Base-by-base conservation (phyloP, 1,140 invertebrate species). In the Drosophila ironensis region DNA sequence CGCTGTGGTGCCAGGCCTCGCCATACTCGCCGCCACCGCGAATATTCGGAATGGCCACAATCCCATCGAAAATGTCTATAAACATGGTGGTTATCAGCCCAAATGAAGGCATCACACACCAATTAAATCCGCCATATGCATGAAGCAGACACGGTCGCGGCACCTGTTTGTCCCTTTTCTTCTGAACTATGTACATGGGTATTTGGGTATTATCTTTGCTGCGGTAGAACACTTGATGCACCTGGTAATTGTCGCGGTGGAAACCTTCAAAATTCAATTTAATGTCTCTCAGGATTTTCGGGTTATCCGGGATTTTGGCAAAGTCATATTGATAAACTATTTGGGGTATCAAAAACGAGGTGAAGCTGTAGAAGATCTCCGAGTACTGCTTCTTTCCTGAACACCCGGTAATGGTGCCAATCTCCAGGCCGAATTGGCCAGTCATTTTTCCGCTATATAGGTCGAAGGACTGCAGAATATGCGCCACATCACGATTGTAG, bases 1-100 rank as follows among this genome's bases (percentile, higher is more conserved):
- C 98, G 9, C 91, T 95, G 90, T 99, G 96, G 90, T 99, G 98
- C 98, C 98, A 99, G 50, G 93, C 94, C 90, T 98, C 96, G 27
- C 98, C 98, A 90, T 99, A 99, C 90, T 99, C 98, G 1, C 97
- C 97, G 86, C 98, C 98, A 46, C 98, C 98, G 33, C 98, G 92
- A 27, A 99, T 94, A 92, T 99, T 99, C 9, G 98, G 94, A 69
- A 98, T 92, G 8, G 97, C 98, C 63, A 97, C 92, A 40, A 99
- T 91, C 3, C 97, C 97, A 88, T 95, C 92, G 48, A 99, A 95
- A 89, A 98, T 93, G 76, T 98, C 94, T 84, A 99, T 94, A 89
- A 98, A 98, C 52, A 98, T 93, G n/a, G 73, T 84, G 4, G 76
- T 56, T 7, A 76, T 51, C 87, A 97, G 97, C 8, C n/a, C n/a